phyloP scores from a whole-genome alignment of 92 coral and sea anemone genomes.

The Plumapathes pennacea region DNA sequence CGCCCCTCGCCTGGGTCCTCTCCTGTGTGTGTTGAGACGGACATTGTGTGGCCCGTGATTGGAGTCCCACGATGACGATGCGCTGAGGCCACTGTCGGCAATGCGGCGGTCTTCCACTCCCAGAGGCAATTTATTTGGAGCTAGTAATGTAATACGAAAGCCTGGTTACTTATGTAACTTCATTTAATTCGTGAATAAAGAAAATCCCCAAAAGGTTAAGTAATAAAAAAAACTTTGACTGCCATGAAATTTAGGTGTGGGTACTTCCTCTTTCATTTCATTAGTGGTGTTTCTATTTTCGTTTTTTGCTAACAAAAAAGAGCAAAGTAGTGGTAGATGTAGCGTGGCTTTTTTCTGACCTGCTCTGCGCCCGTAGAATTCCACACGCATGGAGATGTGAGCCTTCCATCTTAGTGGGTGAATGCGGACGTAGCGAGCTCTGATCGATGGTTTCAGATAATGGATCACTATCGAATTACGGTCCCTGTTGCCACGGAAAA shows the following conservation, averaged over 20 bases:
- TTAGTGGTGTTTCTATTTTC: too few relatives aligned
- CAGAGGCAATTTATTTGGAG: conserved; percentile 28
- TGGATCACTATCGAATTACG: conserved; percentile 55
- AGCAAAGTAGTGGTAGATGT: background rate
- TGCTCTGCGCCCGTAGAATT: conserved; percentile 61
- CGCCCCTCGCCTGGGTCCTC: conserved; percentile 68
- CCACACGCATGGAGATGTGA: conserved; percentile 74
- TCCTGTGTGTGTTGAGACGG: conserved; percentile 58
- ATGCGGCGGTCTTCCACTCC: conserved; percentile 79
- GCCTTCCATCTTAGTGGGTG: conserved; percentile 61
- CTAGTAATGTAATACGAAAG: too few relatives aligned
- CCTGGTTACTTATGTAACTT: too few relatives aligned
- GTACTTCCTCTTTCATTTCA: too few relatives aligned
- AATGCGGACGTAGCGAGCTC: conserved; percentile 52
- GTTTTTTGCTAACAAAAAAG: too few relatives aligned
- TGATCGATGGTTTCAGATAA: conserved; percentile 52
- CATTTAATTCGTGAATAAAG: too few relatives aligned
- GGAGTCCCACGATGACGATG: conserved; percentile 66
- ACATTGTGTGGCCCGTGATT: conserved; percentile 72
- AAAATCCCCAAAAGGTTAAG: too few relatives aligned
- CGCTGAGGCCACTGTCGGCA: conserved; percentile 50
- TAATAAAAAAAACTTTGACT: too few relatives aligned
- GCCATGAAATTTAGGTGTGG: too few relatives aligned
- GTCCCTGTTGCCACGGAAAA: conserved; percentile 68
- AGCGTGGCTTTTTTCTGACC: conserved; percentile 13